Conservation (phyloP, 2,888 invertebrate genomes). For the Drosophila kambysellisi region DNA sequence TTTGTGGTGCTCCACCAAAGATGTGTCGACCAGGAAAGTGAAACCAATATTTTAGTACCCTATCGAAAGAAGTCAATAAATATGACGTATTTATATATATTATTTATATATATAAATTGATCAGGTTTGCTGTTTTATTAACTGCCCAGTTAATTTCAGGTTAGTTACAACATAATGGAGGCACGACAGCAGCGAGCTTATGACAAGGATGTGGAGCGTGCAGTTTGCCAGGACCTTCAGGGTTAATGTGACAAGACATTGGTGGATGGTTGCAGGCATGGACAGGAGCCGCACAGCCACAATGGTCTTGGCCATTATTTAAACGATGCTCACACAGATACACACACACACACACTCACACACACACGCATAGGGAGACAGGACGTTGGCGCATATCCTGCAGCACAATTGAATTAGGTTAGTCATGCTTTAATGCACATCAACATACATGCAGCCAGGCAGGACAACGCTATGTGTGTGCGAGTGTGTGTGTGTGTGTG, state of each 20-base stretch:
- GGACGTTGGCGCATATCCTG: constrained; percentile 73
- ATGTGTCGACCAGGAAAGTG: not conserved
- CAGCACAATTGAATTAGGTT: constrained; percentile 81
- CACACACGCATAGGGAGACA: constrained; percentile 2
- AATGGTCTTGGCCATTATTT: constrained; percentile 68
- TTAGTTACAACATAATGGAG: not conserved
- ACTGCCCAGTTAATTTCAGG: not conserved
- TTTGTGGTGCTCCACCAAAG: no score
- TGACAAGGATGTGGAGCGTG: constrained; percentile 18
- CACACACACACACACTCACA: constrained; percentile 8
- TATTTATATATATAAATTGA: not conserved
- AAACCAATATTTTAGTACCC: not conserved
- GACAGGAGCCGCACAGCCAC: constrained; percentile 50
- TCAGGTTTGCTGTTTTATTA: not conserved
- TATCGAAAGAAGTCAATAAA: not conserved
- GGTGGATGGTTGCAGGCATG: constrained; percentile 42
- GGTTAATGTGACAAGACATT: constrained; percentile 57
- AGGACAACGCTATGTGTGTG: constrained; percentile 40
- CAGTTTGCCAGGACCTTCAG: constrained; percentile 43
- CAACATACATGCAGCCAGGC: constrained; percentile 74
- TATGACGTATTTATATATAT: not conserved
- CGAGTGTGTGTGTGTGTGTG: constrained; percentile 17
- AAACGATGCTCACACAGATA: constrained; percentile 48
- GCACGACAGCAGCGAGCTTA: constrained; percentile 4
- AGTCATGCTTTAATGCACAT: constrained; percentile 81